Evolutionary conservation across 2,888 invertebrate species (phyloP), one percentile per base, ranked within the genome.

Genomic region (Escarpia spicata): DNA sequence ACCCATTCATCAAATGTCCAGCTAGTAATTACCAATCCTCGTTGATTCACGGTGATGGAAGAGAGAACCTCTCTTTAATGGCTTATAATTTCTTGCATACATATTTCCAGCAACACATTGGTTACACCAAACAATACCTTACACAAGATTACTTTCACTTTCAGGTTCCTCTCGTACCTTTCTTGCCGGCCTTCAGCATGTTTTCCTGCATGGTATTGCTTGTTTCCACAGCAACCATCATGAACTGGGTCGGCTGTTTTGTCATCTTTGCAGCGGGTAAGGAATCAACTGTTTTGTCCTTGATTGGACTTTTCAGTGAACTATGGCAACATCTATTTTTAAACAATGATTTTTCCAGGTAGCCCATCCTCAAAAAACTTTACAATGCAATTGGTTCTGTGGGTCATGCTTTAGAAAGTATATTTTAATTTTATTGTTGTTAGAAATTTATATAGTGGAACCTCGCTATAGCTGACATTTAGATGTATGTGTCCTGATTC

Each of bases 151-250:
- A 15, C 26, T 75, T 75, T 75, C 26, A 19, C 19, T 75, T 75
- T 75, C 75, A 75, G 75, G 75, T 75, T 75, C 75, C 75, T 26
- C 75, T 75, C 6, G 75, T 75, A 75, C 75, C 75, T 19, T 75
- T 75, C n/a, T 75, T 75, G 75, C 75, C 75, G 19, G 31, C 91
- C 2, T 19, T 93, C n/a, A 92, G 92, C 43, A 93, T 94, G 60
- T 90, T 60, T 44, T 12, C 91, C n/a, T 93, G 93, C 90, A 31
- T 93, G 26, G 26, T 92, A 15, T 92, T 94, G 91, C 52, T 94
- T 43, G 93, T 93, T 19, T 75, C 92, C 60, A 26, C 75, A 6
- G 75, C 75, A n/a, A 75, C n/a, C n/a, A 19, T 75, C 26, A 75
- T 75, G 75, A 75, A 75, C 75, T 75, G 75, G 75, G 75, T 75